Conservation (phyloP, 2,797 vertebrate genomes). For the Gorsachius magnificus region DNA sequence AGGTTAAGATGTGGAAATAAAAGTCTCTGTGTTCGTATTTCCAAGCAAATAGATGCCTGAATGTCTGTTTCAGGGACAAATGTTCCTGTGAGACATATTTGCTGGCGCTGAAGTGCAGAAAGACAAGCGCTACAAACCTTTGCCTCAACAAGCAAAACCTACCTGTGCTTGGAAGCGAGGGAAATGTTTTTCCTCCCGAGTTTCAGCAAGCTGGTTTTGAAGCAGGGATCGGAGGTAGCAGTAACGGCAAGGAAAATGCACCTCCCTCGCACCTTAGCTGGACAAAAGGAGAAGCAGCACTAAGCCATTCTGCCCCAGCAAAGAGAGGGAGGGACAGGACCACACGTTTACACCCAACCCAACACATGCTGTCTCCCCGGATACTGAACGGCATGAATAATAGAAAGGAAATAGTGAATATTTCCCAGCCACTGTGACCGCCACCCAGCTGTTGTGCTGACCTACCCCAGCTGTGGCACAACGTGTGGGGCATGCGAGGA, state of each 20-base stretch:
- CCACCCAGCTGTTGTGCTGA: neutral
- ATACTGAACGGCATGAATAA: neutral
- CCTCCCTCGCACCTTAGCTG: neutral
- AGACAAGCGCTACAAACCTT: neutral
- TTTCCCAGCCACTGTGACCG: neutral
- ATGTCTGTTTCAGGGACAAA: neutral
- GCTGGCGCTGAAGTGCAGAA: neutral
- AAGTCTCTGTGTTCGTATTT: neutral
- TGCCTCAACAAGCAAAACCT: neutral
- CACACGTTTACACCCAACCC: neutral
- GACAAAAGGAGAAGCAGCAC: neutral
- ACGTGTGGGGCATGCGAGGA: neutral
- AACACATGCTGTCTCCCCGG: neutral
- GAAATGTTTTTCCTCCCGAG: neutral
- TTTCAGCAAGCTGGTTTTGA: neutral
- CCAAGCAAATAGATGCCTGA: neutral
- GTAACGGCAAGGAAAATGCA: neutral
- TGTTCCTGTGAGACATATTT: neutral
- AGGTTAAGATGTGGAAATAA: conserved; percentile 9
- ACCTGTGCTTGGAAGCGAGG: neutral
- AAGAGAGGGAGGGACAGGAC: neutral
- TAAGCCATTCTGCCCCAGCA: neutral
- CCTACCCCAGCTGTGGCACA: neutral
- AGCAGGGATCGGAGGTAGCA: neutral
- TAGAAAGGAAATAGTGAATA: neutral